Percentiles rank a stretch among this genome's conserved stretches.
phyloP scores from a whole-genome alignment of 2,888 invertebrate species.

The Sepioteuthis lessoniana region DNA sequence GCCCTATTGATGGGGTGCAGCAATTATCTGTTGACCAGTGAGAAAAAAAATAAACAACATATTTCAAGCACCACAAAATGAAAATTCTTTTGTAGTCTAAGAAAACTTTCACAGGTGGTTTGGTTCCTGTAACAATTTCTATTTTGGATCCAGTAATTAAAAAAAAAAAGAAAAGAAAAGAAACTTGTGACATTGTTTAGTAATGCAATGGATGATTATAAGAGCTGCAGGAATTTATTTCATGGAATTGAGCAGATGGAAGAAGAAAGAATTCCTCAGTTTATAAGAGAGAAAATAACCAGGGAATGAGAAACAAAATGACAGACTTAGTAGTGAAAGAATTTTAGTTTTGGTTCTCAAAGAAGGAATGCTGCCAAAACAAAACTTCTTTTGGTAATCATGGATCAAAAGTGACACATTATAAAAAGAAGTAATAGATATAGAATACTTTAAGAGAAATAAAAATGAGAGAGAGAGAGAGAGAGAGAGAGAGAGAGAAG shows the following conservation, averaged over 20 bases:
- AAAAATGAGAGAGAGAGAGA: not conserved
- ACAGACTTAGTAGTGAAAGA: not conserved
- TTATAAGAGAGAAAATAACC: not conserved
- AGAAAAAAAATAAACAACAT: not conserved
- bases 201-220: no score
- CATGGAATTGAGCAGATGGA: not conserved
- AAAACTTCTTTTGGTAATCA: not conserved
- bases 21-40: not conserved
- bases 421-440: not conserved
- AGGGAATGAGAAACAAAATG: not conserved
- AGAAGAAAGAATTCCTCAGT: not conserved
- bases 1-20: no score
- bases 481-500: not conserved
- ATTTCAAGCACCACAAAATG: not conserved
- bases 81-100: not conserved
- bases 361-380: not conserved
- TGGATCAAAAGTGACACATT: not conserved
- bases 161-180: not conserved
- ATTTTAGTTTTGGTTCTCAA: not conserved
- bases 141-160: not conserved
- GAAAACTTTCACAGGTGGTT: constrained; percentile 4
- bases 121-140: not conserved
- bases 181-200: not conserved
- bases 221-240: no score
- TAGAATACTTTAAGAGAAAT: not conserved